Percentiles rank a stretch among this genome's conserved stretches.
Conservation (phyloP, 2,888 invertebrate species). For the Meiosimyza decipiens region DNA sequence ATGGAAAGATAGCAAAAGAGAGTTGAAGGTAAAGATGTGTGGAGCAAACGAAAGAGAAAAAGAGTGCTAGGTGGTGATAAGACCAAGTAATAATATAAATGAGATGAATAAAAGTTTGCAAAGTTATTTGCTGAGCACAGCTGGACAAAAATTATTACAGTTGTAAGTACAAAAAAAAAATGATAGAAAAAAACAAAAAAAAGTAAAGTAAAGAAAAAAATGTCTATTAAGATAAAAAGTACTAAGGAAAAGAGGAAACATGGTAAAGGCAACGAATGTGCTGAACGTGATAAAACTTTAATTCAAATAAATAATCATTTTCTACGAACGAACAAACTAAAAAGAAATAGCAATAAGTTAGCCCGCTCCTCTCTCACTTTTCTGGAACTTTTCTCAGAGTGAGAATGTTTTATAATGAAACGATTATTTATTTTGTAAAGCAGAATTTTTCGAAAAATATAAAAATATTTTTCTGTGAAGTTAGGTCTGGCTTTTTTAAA, state of each 20-base stretch:
- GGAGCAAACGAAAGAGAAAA: too few species aligned
- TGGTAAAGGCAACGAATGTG: constrained; percentile 34
- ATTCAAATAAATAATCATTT: constrained; percentile 39
- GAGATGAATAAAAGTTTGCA: neutral
- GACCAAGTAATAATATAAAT: too few species aligned
- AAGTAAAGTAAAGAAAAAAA: neutral
- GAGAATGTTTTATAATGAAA: constrained; percentile 9
- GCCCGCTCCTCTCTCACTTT: too few species aligned
- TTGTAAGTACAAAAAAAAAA: constrained; percentile 4
- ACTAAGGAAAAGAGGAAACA: neutral
- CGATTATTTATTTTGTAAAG: neutral
- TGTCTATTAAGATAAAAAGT: neutral
- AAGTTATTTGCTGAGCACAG: constrained; percentile 27
- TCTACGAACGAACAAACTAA: neutral
- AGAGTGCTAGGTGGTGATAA: too few species aligned
- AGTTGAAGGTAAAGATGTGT: too few species aligned
- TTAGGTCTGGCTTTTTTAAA: too few species aligned
- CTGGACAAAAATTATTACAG: constrained; percentile 19
- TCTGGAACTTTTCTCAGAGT: neutral
- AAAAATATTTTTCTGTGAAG: too few species aligned
- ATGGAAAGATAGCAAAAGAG: too few species aligned
- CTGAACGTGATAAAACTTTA: constrained; percentile 50
- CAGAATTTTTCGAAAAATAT: neutral
- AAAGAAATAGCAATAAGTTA: neutral
- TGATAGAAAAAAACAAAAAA: neutral